Conservation (phyloP, 1,140 invertebrate species). For the Ceratitis capitata region DNA sequence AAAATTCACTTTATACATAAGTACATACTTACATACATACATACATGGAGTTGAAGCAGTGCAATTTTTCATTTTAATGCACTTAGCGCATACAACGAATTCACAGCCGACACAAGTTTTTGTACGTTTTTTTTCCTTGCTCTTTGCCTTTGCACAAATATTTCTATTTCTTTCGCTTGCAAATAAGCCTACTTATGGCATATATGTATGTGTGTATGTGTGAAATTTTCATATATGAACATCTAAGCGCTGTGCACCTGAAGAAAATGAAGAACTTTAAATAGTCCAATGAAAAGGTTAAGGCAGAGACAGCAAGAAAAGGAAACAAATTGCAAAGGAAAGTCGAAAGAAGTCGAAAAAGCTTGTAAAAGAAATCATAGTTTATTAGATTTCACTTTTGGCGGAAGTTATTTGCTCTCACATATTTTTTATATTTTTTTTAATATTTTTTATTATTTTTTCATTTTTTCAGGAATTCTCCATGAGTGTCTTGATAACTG, state of each 20-base stretch:
- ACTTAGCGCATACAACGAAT: conserved; percentile 48
- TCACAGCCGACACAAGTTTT: conserved; percentile 53
- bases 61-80: conserved; percentile 65
- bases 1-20: background rate
- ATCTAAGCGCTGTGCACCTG: background rate
- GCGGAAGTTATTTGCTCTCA: background rate
- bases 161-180: background rate
- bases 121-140: background rate
- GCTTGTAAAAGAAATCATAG: background rate
- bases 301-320: background rate
- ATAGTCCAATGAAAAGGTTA: background rate
- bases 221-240: background rate
- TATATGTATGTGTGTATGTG: background rate
- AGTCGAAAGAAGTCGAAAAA: background rate
- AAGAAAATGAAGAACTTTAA: background rate
- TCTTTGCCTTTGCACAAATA: background rate
- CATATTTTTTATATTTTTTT: too few relatives aligned
- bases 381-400: conserved; percentile 24
- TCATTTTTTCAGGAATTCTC: too few relatives aligned
- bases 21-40: background rate
- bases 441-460: too few relatives aligned
- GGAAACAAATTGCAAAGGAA: background rate
- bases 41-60: background rate
- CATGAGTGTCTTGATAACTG: background rate
- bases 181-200: background rate